Evolutionary conservation across 2,797 vertebrate species (phyloP).

Genomic region (Pogoniulus pusillus): DNA sequence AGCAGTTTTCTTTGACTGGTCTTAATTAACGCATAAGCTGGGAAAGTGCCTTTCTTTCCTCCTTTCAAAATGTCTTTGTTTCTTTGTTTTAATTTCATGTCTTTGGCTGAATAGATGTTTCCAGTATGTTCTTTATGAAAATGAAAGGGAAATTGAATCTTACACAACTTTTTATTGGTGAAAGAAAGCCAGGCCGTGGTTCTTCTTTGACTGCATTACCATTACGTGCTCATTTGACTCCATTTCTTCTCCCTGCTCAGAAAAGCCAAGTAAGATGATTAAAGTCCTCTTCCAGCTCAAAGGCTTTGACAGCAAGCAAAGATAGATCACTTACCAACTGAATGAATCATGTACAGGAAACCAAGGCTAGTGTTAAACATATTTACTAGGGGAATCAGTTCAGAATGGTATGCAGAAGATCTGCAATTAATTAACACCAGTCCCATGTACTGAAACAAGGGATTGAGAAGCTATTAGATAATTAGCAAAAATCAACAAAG

Average conservation of each 20-base stretch:
- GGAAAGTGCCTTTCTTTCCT: constrained; percentile 53
- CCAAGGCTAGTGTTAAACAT: constrained; percentile 51
- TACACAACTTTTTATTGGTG: constrained; percentile 13
- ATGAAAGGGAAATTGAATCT: constrained; percentile 50
- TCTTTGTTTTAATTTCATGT: constrained; percentile 56
- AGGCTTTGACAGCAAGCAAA: constrained; percentile 53
- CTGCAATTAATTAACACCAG: constrained; percentile 51
- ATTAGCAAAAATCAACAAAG: constrained; percentile 42
- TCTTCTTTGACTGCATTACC: constrained; percentile 13
- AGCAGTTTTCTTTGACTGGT: constrained; percentile 61
- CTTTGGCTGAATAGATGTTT: constrained; percentile 29
- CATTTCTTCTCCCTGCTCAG: constrained; percentile 22
- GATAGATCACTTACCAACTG: constrained; percentile 19
- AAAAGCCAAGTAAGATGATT: constrained; percentile 36
- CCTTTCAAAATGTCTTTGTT: constrained; percentile 49
- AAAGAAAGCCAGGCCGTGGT: constrained; percentile 1
- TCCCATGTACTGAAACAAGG: constrained; percentile 23
- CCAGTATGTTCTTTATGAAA: constrained; percentile 35
- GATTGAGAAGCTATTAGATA: constrained; percentile 44
- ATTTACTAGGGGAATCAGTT: constrained; percentile 56
- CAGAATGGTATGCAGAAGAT: constrained; percentile 19
- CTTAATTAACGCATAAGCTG: constrained; percentile 56
- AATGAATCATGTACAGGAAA: constrained; percentile 67
- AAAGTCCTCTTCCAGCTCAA: constrained; percentile 31
- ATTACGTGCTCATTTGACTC: constrained; percentile 8